These are phyloP conservation scores for Etia nguti DNA, from an alignment of 2,113 vertebrate species.

Conservation along the genomic window DNA sequence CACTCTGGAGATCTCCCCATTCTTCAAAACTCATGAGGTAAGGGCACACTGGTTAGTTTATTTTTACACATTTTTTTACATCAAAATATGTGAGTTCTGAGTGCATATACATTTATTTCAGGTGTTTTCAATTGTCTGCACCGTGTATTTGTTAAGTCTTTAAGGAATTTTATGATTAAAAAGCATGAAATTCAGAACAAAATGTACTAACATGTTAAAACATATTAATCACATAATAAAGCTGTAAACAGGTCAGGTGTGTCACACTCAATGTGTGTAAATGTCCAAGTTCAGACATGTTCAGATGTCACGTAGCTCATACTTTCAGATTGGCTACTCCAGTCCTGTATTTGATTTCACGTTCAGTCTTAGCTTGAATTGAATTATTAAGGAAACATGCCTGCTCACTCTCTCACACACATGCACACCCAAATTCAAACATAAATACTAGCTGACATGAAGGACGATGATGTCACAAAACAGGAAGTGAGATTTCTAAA, in stretches of 20 bases:
- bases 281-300: neutral
- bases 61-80: neutral
- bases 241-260: neutral
- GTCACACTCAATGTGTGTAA: neutral
- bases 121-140: neutral
- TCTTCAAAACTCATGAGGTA: slow-evolving; percentile 97
- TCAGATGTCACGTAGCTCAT: neutral
- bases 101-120: neutral
- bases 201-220: neutral
- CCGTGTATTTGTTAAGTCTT: fast-evolving
- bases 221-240: neutral
- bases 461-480: neutral
- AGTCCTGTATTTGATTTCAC: neutral
- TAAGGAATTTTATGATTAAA: neutral
- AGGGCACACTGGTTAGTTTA: neutral
- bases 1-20: slow-evolving; percentile 84
- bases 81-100: neutral
- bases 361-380: neutral
- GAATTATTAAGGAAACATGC: neutral
- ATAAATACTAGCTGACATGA: neutral
- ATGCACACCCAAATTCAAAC: neutral
- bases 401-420: neutral
- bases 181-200: neutral
- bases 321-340: neutral
- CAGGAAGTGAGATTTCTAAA: slow-evolving; percentile 29